A percentile compares a stretch with the other conserved stretches of the same genome.
phyloP scores from a whole-genome alignment of 2,113 vertebrate genomes.

The Prinia subflava region DNA sequence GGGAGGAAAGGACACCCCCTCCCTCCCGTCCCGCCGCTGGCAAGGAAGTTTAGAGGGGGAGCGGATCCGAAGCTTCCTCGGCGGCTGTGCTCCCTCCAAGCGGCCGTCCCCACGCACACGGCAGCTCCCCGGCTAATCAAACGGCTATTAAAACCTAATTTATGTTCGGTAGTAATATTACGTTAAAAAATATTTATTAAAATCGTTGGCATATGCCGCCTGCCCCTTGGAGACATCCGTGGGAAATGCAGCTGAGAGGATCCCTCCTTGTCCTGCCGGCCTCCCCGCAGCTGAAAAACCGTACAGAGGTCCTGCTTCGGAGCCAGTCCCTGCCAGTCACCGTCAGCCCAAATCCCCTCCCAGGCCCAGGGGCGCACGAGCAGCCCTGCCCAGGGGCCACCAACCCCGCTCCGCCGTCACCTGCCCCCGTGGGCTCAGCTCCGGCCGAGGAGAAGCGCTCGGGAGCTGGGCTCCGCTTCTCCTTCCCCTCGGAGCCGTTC shows the following conservation, averaged over 20 bases:
- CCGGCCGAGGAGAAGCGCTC: not conserved
- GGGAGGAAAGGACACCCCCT: not conserved
- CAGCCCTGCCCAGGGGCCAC: not conserved
- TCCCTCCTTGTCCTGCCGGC: not conserved
- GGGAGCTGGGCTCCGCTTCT: not conserved
- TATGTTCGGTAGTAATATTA: conserved; percentile 74
- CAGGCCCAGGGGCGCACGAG: rapidly evolving
- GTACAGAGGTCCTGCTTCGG: not conserved
- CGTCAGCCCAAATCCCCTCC: not conserved
- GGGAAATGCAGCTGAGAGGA: conserved; percentile 19
- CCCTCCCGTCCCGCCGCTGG: not conserved
- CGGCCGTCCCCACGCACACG: not conserved
- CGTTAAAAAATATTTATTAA: conserved; percentile 50
- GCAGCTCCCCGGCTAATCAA: conserved; percentile 54
- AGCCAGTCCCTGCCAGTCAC: not conserved
- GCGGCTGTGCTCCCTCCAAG: not conserved
- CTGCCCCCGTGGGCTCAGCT: not conserved
- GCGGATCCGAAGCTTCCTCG: not conserved
- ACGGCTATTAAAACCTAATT: conserved; percentile 70
- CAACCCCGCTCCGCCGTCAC: rapidly evolving
- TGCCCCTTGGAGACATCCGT: conserved; percentile 40
- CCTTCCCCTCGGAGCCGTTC: not conserved
- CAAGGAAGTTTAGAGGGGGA: not conserved
- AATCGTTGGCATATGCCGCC: conserved; percentile 58
- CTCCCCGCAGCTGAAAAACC: not conserved